Evolutionary conservation across 2,888 invertebrate species (phyloP), one percentile per base, ranked within the genome.

Genomic region (Sipunculus nudus): DNA sequence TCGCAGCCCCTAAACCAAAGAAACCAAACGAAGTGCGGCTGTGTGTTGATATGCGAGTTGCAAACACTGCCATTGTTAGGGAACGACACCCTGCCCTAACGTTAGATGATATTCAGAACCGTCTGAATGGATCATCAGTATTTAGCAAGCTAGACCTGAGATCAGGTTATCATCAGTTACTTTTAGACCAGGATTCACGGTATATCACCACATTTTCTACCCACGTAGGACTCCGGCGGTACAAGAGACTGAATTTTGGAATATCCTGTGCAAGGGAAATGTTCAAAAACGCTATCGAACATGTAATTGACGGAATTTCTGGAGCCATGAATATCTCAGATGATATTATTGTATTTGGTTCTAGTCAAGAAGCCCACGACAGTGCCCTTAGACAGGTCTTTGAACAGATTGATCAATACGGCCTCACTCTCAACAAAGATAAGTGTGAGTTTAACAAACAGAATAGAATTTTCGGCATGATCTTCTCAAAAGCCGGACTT

Each of bases 21-120:
- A 61, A 59, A 19, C 61, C 55, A 2, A 43, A 59, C 3, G 60
- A 67, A 32, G 61, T 73, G 5, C 25, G 70, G 21, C 40, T 74
- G 4, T 73, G 71, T 52, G 62, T 71, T 2, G 71, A 74, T 45
- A 72, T 73, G 74, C 48, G 65, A 26, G 50, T 57, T 49, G 47
- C 69, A 3, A 71, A 74, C 48, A 63, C 53, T 26, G 71, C 71
- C 0, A 65, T 72, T n/a, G 35, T 61, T 46, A 32, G 46, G 19
- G 39, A 28, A 29, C 41, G 56, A 19, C 52, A 63, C 40, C 31
- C 21, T 2, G 40, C 46, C 16, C 57, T 49, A 25, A 59, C 61
- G 16, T 19, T 50, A 2, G 43, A 38, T 45, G 61, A 61, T 16
- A 23, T 58, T 10, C n/a, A 41, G 35, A 21, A 23, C 41, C 57